These are phyloP conservation scores for Chlorocebus sabaeus DNA, from an alignment of 2,113 vertebrate genomes.

Conservation along the genomic window DNA sequence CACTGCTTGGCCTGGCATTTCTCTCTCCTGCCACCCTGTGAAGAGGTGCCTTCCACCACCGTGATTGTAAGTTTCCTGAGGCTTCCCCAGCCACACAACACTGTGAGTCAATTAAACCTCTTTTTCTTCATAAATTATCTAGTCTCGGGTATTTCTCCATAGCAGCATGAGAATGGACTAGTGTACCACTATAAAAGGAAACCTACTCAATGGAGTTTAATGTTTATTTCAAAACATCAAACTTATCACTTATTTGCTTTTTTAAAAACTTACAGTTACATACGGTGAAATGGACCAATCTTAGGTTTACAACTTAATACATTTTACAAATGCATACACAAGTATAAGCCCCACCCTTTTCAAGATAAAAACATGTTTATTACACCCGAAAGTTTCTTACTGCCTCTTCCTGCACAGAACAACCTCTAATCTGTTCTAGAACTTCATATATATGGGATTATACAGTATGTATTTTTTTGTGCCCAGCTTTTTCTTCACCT, in stretches of 20 bases:
- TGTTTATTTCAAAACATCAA: background rate
- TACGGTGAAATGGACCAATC: background rate
- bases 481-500: background rate
- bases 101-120: too few species aligned
- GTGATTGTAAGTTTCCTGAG: too few species aligned
- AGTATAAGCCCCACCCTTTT: background rate
- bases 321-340: background rate
- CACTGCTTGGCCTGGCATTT: too few species aligned
- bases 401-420: background rate
- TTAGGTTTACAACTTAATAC: background rate
- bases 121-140: too few species aligned
- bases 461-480: background rate
- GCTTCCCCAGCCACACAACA: too few species aligned
- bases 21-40: too few species aligned
- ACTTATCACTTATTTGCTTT: background rate
- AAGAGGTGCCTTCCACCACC: too few species aligned
- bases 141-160: too few species aligned
- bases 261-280: background rate
- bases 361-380: background rate
- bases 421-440: background rate
- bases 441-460: background rate
- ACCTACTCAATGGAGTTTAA: background rate
- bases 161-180: too few species aligned
- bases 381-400: background rate
- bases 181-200: background rate